phyloP scores from a whole-genome alignment of 1,140 invertebrate species.

The Brachionus angularis region DNA sequence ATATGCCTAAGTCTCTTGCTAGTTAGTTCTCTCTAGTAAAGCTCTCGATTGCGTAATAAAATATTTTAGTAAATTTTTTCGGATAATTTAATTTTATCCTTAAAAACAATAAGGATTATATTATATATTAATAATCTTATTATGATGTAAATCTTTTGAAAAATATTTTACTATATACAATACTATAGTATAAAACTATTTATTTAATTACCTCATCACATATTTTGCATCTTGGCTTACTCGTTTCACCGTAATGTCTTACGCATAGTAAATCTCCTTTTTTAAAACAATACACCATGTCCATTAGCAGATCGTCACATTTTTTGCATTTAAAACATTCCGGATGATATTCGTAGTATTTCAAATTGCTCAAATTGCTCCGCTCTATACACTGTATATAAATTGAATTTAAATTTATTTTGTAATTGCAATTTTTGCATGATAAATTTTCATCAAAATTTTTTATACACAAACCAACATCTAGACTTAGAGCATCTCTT shows the following conservation, averaged over 20 bases:
- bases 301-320: not conserved
- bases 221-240: not conserved
- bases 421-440: not conserved
- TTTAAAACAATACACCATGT: constrained; percentile 20
- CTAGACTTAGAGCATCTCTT: not conserved
- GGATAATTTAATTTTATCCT: too few species aligned
- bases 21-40: too few species aligned
- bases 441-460: constrained; percentile 12
- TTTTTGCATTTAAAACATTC: constrained; percentile 12
- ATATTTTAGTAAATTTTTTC: too few species aligned
- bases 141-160: too few species aligned
- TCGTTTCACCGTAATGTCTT: constrained; percentile 28
- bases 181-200: too few species aligned
- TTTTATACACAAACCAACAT: constrained; percentile 12
- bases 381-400: constrained; percentile 12
- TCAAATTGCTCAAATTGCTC: not conserved
- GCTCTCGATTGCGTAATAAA: too few species aligned
- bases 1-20: too few species aligned
- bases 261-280: not conserved
- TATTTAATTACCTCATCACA: constrained; percentile 27
- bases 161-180: too few species aligned
- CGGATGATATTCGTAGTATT: not conserved
- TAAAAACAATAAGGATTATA: too few species aligned
- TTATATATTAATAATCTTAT: too few species aligned
- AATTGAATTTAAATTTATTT: not conserved